Evolutionary conservation across 1,140 invertebrate species (phyloP), one percentile per base, ranked within the genome.

Genomic region (Caenorhabditis tropicalis): DNA sequence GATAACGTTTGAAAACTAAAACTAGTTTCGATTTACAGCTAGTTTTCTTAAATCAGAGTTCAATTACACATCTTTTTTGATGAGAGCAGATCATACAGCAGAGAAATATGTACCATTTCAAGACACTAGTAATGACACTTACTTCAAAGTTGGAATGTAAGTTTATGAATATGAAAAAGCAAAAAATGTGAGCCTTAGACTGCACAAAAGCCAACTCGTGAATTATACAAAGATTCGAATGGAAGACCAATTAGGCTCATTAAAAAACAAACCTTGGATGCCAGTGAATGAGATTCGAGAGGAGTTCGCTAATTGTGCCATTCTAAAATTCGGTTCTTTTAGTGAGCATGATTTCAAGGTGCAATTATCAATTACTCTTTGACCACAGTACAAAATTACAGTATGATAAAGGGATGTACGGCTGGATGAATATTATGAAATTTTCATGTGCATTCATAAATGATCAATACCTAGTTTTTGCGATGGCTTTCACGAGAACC

Each of bases 401-500:
- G 83, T 84, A 84, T 31, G 83, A 84, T 49, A 84, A 84, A 84
- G 83, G 83, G 29, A 51, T 84, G 48, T 84, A 84, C 29, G 83
- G 83, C 12, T 84, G 83, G 83, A 58, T 84, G 83, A 84, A 84
- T 39, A 56, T 84, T 21, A 84, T 84, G 83, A 84, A 84, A 39
- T 84, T 84, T 49, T 74, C 58, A 43, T 84, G 83, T 29, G 83
- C 83, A 4, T 46, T 36, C 10, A 39, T 84, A 29, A 15, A 48
- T 27, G 48, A 65, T 31, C 58, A 84, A 7, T 84, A 36, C n/a
- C 36, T 56, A 16, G 53, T 84, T 9, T 84, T 74, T 21, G 83
- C 31, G 9, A 84, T 84, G 83, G 83, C 83, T 29, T 84, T 84
- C 27, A 51, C 70, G 3, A 33, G 83, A 46, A 84, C 83, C 15